A percentile compares a stretch with the other conserved stretches of the same genome.
Evolutionary conservation across 1,140 invertebrate species (phyloP).

Genomic region (Eueides isabella): DNA sequence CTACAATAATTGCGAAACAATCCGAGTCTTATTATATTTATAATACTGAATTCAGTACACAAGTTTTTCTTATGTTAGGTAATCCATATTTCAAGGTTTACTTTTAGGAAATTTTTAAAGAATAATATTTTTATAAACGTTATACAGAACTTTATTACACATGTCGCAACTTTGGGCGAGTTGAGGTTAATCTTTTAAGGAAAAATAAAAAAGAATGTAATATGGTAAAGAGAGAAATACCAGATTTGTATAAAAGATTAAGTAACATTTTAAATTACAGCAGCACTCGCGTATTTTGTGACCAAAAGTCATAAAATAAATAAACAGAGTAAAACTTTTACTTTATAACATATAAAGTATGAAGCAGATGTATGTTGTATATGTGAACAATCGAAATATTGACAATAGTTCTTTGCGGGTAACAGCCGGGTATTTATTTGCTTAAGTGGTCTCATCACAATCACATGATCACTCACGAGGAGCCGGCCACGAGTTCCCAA

Average conservation of each 20-base stretch:
- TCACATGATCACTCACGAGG: conserved; percentile 77
- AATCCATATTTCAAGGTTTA: too few species aligned
- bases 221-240: not conserved
- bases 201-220: not conserved
- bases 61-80: too few species aligned
- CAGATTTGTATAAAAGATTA: not conserved
- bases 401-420: conserved; percentile 54
- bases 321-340: not conserved
- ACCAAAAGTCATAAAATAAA: too few species aligned
- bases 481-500: conserved; percentile 69
- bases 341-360: not conserved
- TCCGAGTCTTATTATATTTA: too few species aligned
- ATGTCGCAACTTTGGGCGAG: not conserved
- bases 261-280: not conserved
- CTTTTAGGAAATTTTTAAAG: too few species aligned
- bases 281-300: not conserved
- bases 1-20: too few species aligned
- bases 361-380: conserved; percentile 28
- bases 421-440: conserved; percentile 66
- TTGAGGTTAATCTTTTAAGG: conserved; percentile 1
- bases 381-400: conserved; percentile 51
- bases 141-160: not conserved
- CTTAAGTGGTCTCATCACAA: conserved; percentile 78
- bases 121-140: too few species aligned
- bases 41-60: too few species aligned